A percentile compares a stretch with the other conserved stretches of the same genome.
These are phyloP conservation scores for Microctenopoma stevenorrisi DNA, from an alignment of 2,797 vertebrate genomes.

Conservation along the genomic window DNA sequence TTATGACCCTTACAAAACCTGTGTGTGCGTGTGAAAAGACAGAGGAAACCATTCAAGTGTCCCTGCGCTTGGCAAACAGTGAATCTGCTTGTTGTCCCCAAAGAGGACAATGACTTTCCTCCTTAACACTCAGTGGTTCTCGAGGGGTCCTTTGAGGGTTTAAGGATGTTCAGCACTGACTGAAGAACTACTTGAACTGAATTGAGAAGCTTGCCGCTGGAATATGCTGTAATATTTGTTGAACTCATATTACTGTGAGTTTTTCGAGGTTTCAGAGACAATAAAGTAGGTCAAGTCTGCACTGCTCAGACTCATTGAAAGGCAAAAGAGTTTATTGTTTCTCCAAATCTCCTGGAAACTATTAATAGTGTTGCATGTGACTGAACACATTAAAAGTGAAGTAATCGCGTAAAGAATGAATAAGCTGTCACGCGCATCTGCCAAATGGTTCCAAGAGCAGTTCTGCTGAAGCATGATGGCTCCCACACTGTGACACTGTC, in stretches of 20 bases:
- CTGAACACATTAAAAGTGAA: background rate
- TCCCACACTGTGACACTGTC: no score
- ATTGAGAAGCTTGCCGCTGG: background rate
- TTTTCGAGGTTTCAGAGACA: background rate
- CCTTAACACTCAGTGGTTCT: slow-evolving; percentile 17
- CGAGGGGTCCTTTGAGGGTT: slow-evolving; percentile 11
- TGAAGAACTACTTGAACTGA: slow-evolving; percentile 2
- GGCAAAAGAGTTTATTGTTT: background rate
- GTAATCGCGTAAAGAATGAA: background rate
- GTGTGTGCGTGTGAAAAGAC: slow-evolving; percentile 20
- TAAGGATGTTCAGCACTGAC: background rate
- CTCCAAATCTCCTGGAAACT: background rate
- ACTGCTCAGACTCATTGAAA: background rate
- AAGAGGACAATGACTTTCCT: slow-evolving; percentile 17
- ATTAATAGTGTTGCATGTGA: background rate
- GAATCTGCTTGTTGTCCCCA: slow-evolving; percentile 21
- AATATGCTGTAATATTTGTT: background rate
- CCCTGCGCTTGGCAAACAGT: slow-evolving; percentile 17
- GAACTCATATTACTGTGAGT: background rate
- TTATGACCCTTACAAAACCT: slow-evolving; percentile 36
- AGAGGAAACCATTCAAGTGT: slow-evolving; percentile 15
- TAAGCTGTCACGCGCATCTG: background rate
- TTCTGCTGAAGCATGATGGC: no score
- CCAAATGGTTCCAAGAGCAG: no score
- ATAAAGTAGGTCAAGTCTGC: no score